Base-by-base conservation (phyloP, 2,113 vertebrate genomes). In the Andinoacara biseriatus region DNA sequence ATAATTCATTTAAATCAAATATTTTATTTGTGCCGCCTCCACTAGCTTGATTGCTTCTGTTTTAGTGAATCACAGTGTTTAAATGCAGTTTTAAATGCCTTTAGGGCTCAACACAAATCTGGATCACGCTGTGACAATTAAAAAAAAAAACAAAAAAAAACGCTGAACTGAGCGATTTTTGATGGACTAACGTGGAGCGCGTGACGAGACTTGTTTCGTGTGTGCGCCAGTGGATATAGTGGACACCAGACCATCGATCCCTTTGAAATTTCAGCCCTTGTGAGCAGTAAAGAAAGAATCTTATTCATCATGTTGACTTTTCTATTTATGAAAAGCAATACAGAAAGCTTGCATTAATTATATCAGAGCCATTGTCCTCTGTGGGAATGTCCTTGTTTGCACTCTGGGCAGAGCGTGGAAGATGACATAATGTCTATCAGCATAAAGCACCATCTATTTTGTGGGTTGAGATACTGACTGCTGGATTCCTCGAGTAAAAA, bases 321-420 rank as follows among this genome's bases (percentile, higher is more conserved):
- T 58, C 18, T 72, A 4, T 2, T 67, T 5, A 29, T 62, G 33
- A 80, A 79, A 85, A 78, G 35, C 26, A 24, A 72, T 29, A 52
- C 43, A 72, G 9, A 69, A n/a, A 49, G 40, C 58, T 11, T 6
- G 5, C 1, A 1, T 77, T 56, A 29, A 31, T 24, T 49, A 76
- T 10, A 1, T 54, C 59, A 29, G 24, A 10, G 31, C 67, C 60
- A 49, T 57, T 72, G 46, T 72, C 46, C 67, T 72, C 46, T 33
- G 67, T 72, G 46, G 67, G 67, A 72, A 72, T 33, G 49, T 14
- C 18, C 26, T 40, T 79, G 74, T 81, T 86, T 84, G 58, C 56
- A 14, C 57, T 81, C 35, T 86, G 78, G 85, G 84, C 35, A 10
- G 52, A 57, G 65, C 76, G 56, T 38, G 52, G 56, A 38, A 58